Percentiles rank a stretch among this genome's conserved stretches.
These are phyloP conservation scores for Acromyrmex charruanus DNA, from an alignment of 1,140 invertebrate genomes.

Conservation along the genomic window DNA sequence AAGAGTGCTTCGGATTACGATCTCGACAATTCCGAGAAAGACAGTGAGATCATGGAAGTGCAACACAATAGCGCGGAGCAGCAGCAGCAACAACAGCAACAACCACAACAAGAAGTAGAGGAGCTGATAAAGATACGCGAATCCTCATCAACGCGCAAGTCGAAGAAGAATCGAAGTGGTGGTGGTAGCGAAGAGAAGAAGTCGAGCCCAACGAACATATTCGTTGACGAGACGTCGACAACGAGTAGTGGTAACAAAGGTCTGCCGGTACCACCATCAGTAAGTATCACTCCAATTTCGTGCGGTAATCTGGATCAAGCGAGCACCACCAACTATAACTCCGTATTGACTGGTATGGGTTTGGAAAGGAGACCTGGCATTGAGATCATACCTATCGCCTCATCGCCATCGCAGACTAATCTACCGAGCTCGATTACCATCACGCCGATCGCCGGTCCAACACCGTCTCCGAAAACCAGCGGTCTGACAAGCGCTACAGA, in stretches of 20 bases:
- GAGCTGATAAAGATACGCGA: conserved; percentile 87
- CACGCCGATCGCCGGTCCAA: conserved; percentile 90
- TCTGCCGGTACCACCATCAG: conserved; percentile 88
- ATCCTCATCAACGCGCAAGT: conserved; percentile 73
- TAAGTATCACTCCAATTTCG: conserved; percentile 93
- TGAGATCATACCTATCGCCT: conserved; percentile 92
- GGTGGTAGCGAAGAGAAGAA: conserved; percentile 81
- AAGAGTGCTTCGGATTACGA: conserved; percentile 87
- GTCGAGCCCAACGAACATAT: conserved; percentile 81
- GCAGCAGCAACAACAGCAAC: conserved; percentile 78
- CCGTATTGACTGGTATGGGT: conserved; percentile 88
- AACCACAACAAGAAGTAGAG: conserved; percentile 85
- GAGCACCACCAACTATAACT: conserved; percentile 87
- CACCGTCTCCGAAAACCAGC: conserved; percentile 76
- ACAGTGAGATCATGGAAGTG: conserved; percentile 86
- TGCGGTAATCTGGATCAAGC: conserved; percentile 80
- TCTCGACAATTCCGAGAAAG: conserved; percentile 85
- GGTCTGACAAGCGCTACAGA: conserved; percentile 86
- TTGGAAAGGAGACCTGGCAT: conserved; percentile 91
- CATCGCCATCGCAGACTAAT: conserved; percentile 87
- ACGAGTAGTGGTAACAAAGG: conserved; percentile 4
- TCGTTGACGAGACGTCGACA: conserved; percentile 85
- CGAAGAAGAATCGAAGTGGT: conserved; percentile 78
- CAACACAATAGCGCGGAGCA: conserved; percentile 77
- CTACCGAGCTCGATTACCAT: conserved; percentile 94